Conservation (phyloP, 2,888 invertebrate genomes). For the Polymixis lichenea region DNA sequence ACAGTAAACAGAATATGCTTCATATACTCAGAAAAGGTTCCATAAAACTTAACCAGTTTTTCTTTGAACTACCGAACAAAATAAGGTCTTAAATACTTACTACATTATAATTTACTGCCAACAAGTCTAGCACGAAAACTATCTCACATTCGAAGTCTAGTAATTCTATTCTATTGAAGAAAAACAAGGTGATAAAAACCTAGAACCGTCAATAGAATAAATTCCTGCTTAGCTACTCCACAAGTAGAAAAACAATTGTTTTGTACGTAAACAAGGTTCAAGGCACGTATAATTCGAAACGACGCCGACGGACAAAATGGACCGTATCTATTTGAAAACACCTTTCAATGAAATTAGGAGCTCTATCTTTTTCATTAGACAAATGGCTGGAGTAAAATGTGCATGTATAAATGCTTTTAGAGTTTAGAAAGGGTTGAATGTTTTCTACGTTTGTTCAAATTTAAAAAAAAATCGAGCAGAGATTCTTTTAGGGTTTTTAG, state of each 20-base stretch:
- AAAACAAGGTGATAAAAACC: constrained; percentile 63
- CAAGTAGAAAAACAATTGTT: constrained; percentile 57
- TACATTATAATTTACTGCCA: constrained; percentile 19
- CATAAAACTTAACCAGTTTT: not conserved
- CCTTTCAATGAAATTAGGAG: constrained; percentile 67
- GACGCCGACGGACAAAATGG: constrained; percentile 52
- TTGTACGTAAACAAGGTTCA: constrained; percentile 65
- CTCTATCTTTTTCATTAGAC: constrained; percentile 66
- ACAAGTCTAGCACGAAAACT: constrained; percentile 10
- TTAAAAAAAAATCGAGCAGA: no score
- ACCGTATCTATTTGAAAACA: constrained; percentile 59
- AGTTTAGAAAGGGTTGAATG: constrained; percentile 44
- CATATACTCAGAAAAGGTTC: not conserved
- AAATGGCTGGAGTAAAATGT: constrained; percentile 57
- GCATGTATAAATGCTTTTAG: constrained; percentile 40
- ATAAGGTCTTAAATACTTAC: constrained; percentile 21
- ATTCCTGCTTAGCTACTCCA: constrained; percentile 46
- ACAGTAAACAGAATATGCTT: constrained; percentile 17
- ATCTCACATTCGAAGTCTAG: constrained; percentile 10
- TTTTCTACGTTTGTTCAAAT: no score
- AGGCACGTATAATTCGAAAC: constrained; percentile 64
- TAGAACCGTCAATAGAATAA: constrained; percentile 51
- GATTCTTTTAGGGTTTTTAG: no score
- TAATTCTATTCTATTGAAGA: constrained; percentile 22
- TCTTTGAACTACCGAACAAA: constrained; percentile 13